Evolutionary conservation across 2,113 vertebrate species (phyloP).

Genomic region (Boulengeromyrus knoepffleri): DNA sequence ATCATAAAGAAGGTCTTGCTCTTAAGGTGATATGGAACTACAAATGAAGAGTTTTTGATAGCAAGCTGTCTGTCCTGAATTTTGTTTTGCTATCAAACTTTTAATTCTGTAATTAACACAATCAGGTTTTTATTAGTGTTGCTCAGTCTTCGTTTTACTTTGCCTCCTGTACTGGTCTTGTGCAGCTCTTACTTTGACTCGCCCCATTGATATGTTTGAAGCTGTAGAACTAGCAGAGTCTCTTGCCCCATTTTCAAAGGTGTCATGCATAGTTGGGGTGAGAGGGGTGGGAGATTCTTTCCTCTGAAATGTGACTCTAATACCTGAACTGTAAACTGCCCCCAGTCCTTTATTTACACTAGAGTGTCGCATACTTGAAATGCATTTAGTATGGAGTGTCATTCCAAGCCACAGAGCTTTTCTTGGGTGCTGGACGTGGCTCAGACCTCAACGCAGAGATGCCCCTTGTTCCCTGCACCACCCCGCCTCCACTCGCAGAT

Average conservation of each 20-base stretch:
- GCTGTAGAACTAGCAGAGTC: background rate
- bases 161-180: background rate
- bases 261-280: background rate
- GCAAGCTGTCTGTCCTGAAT: no score
- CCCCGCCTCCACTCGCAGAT: background rate
- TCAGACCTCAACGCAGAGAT: background rate
- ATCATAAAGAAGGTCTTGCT: background rate
- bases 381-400: background rate
- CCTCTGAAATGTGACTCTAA: background rate
- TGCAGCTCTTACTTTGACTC: background rate
- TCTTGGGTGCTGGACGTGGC: background rate
- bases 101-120: background rate
- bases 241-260: background rate
- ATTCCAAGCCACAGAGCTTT: background rate
- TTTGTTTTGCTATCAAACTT: no score
- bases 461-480: background rate
- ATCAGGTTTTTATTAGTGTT: background rate
- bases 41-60: background rate
- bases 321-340: background rate
- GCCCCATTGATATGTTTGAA: background rate
- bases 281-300: background rate
- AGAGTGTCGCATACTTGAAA: background rate
- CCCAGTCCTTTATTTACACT: background rate
- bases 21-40: background rate
- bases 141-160: background rate